phyloP scores from a whole-genome alignment of 2,888 invertebrate species.

The Melanargia galathea region DNA sequence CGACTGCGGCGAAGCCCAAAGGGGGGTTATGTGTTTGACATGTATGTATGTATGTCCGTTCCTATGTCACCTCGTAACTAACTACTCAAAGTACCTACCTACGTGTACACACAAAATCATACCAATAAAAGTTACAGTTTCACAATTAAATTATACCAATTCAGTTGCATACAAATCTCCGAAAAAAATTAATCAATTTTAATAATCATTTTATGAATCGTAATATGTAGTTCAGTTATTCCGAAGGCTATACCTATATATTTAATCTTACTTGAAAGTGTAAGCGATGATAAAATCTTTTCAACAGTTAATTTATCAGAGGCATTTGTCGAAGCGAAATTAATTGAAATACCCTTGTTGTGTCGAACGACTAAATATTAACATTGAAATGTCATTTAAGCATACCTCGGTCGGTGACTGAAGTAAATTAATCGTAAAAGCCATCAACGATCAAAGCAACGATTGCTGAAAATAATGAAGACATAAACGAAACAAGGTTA shows the following conservation, averaged over 20 bases:
- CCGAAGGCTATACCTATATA: conserved; percentile 2
- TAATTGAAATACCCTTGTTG: conserved; percentile 34
- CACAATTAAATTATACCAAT: no score
- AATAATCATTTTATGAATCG: not conserved
- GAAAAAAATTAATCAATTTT: no score
- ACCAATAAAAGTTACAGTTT: no score
- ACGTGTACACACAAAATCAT: no score
- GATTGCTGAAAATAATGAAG: conserved; percentile 15
- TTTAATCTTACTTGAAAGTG: conserved; percentile 3
- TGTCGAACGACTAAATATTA: conserved; percentile 25
- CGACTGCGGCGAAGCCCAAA: no score
- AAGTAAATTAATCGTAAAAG: conserved; percentile 21
- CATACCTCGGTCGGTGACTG: conserved; percentile 20
- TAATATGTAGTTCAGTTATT: not conserved
- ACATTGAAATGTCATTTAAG: conserved; percentile 29
- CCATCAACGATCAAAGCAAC: conserved; percentile 16
- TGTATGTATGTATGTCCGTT: no score
- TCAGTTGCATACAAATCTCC: no score
- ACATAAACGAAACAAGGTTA: conserved; percentile 13
- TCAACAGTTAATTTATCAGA: conserved; percentile 17
- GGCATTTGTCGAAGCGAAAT: conserved; percentile 18
- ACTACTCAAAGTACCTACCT: no score
- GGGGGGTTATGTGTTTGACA: no score
- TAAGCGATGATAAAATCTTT: conserved; percentile 23
- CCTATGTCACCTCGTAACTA: no score